phyloP scores from a whole-genome alignment of 2,888 invertebrate species.

The Hedychridium roseum region DNA sequence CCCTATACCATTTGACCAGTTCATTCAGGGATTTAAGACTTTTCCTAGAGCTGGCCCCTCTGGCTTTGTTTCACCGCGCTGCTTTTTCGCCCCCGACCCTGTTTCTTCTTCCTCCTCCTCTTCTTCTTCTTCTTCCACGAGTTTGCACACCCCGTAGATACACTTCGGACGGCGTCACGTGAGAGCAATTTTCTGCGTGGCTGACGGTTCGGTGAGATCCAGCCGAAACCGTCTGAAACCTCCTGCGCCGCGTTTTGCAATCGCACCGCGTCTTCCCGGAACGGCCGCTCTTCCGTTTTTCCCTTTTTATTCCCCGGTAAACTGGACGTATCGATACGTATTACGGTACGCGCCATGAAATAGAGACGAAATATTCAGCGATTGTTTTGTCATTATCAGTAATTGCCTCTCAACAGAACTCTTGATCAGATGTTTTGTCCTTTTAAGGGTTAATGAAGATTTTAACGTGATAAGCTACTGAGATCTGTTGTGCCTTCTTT shows the following conservation, averaged over 20 bases:
- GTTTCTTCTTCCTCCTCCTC: slow-evolving; percentile 26
- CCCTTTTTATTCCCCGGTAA: background rate
- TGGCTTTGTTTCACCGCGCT: slow-evolving; percentile 37
- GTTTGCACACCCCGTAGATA: slow-evolving; percentile 28
- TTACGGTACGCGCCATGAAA: background rate
- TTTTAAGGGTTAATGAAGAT: no score
- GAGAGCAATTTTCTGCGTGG: slow-evolving; percentile 42
- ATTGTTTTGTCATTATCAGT: slow-evolving; percentile 10
- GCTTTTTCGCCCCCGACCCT: slow-evolving; percentile 12
- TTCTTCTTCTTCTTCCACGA: slow-evolving; percentile 22
- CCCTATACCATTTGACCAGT: slow-evolving; percentile 46
- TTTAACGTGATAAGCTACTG: no score
- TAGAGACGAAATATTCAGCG: background rate
- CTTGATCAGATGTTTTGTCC: no score
- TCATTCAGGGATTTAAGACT: slow-evolving; percentile 56
- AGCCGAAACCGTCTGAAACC: slow-evolving; percentile 27
- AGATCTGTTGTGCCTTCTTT: no score
- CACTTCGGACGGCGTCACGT: slow-evolving; percentile 35
- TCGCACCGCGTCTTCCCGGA: slow-evolving; percentile 32
- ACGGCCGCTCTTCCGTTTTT: slow-evolving; percentile 8
- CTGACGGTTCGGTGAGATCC: slow-evolving; percentile 39
- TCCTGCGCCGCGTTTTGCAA: slow-evolving; percentile 34
- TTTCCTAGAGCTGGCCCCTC: slow-evolving; percentile 44
- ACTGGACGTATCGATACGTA: slow-evolving; percentile 3
- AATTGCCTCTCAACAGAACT: no score